Evolutionary conservation across 2,113 vertebrate species (phyloP).

Genomic region (Pyrgilauda ruficollis): DNA sequence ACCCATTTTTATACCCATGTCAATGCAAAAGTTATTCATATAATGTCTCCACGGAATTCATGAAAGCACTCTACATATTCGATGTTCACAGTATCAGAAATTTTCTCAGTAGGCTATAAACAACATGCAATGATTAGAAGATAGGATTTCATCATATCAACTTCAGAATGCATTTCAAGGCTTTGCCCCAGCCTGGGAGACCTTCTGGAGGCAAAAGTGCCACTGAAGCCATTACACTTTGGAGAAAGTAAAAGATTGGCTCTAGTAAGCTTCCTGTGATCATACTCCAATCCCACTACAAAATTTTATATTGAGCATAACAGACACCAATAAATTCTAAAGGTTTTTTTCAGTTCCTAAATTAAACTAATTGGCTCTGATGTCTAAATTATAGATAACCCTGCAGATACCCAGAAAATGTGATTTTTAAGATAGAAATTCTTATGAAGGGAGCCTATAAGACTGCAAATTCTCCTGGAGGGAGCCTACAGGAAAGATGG

Average conservation of each 20-base stretch:
- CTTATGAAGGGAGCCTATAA: neutral
- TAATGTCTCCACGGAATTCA: slow-evolving; percentile 38
- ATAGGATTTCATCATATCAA: neutral
- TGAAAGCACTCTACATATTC: slow-evolving; percentile 40
- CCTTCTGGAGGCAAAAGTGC: neutral
- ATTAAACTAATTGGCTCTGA: neutral
- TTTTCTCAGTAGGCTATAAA: slow-evolving; percentile 45
- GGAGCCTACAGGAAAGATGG: neutral
- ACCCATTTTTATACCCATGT: slow-evolving; percentile 60
- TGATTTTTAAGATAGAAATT: neutral
- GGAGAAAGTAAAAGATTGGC: neutral
- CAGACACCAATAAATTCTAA: neutral
- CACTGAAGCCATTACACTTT: neutral
- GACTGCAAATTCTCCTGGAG: neutral
- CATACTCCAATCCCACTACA: neutral
- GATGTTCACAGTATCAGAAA: slow-evolving; percentile 39
- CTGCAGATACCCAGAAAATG: neutral
- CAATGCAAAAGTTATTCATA: slow-evolving; percentile 48
- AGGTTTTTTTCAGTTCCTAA: neutral
- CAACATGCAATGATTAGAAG: slow-evolving; percentile 45
- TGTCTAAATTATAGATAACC: neutral
- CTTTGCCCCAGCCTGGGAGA: neutral
- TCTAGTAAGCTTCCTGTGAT: neutral
- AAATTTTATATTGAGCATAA: neutral
- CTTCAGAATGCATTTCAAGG: slow-evolving; percentile 29